phyloP scores from a whole-genome alignment of 1,140 invertebrate genomes.

The Bombus vancouverensis region DNA sequence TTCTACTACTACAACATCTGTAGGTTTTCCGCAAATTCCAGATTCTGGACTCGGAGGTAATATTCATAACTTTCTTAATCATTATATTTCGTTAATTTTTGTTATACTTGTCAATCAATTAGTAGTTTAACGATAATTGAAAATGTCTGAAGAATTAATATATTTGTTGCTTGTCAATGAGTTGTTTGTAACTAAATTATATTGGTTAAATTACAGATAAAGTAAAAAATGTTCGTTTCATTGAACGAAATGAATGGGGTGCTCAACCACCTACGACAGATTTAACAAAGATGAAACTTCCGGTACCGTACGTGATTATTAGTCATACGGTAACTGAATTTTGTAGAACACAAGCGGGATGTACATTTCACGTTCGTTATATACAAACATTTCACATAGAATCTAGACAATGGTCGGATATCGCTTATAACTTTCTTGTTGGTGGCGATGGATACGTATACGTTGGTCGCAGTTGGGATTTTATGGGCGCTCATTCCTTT shows the following conservation, averaged over 20 bases:
- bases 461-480: constrained; percentile 89
- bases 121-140: background rate
- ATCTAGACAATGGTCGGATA: constrained; percentile 86
- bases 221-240: constrained; percentile 78
- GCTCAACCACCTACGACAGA: constrained; percentile 83
- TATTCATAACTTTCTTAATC: background rate
- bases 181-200: background rate
- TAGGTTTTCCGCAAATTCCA: constrained; percentile 52
- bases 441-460: constrained; percentile 91
- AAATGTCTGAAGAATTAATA: background rate
- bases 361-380: constrained; percentile 81
- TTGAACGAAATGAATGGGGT: constrained; percentile 85
- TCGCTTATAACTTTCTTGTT: constrained; percentile 89
- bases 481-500: constrained; percentile 88
- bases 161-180: no score
- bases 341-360: constrained; percentile 83
- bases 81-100: background rate
- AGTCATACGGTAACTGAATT: constrained; percentile 86
- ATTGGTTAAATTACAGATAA: constrained; percentile 41
- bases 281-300: constrained; percentile 81
- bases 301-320: constrained; percentile 89
- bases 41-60: constrained; percentile 54
- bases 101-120: no score
- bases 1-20: background rate
- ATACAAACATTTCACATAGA: constrained; percentile 90